Evolutionary conservation across 2,888 invertebrate genomes (phyloP).

Genomic region (Ryuthela nishihirai): DNA sequence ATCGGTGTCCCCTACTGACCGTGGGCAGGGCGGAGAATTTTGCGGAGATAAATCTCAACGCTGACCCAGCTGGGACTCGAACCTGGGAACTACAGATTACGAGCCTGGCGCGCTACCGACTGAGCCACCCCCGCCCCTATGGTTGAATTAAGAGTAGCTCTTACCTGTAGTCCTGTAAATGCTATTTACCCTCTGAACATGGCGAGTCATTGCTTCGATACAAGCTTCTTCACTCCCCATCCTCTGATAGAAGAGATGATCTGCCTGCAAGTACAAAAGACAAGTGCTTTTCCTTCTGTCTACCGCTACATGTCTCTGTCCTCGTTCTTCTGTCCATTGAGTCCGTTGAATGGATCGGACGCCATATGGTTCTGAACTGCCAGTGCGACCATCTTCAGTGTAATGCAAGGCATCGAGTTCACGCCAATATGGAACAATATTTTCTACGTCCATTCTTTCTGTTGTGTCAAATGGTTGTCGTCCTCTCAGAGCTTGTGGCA

Average conservation of each 20-base stretch:
- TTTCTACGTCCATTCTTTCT: background rate
- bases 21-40: too few species aligned
- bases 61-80: too few species aligned
- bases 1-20: too few species aligned
- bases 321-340: slow-evolving; percentile 41
- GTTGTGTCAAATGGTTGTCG: too few species aligned
- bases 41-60: too few species aligned
- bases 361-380: slow-evolving; percentile 40
- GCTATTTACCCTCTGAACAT: slow-evolving; percentile 84
- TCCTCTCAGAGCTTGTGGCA: too few species aligned
- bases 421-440: slow-evolving; percentile 29
- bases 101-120: too few species aligned
- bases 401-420: slow-evolving; percentile 40
- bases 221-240: slow-evolving; percentile 92
- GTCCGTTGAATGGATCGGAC: slow-evolving; percentile 43
- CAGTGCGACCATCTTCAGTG: slow-evolving; percentile 29
- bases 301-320: slow-evolving; percentile 40
- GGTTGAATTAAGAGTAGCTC: slow-evolving; percentile 26
- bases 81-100: too few species aligned
- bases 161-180: slow-evolving; percentile 52
- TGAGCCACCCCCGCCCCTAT: too few species aligned
- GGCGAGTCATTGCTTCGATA: slow-evolving; percentile 90
- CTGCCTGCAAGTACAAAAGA: slow-evolving; percentile 89
- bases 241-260: slow-evolving; percentile 89
- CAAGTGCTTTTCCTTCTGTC: slow-evolving; percentile 70